These are phyloP conservation scores for Kryptopterus vitreolus DNA, from an alignment of 2,797 vertebrate species.

Conservation along the genomic window DNA sequence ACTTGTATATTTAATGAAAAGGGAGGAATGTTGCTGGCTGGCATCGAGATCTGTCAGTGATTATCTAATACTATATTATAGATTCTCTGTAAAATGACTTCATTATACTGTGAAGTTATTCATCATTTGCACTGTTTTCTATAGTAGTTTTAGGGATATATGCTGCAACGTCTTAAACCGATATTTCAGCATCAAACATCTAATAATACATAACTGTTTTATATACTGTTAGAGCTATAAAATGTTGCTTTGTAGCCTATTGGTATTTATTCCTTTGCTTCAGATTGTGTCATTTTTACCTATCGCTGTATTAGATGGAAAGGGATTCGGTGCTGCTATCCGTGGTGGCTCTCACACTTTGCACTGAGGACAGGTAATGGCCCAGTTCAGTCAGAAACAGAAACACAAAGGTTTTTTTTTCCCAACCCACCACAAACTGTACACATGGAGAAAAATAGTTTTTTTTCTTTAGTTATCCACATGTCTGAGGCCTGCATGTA, in stretches of 20 bases:
- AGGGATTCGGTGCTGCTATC: constrained; percentile 25
- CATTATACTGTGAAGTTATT: background rate
- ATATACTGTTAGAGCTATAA: background rate
- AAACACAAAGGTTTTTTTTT: constrained; percentile 40
- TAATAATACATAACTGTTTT: background rate
- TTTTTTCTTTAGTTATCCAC: constrained; percentile 13
- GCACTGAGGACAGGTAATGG: constrained; percentile 33
- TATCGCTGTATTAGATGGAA: constrained; percentile 45
- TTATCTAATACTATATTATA: background rate
- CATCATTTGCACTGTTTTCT: background rate
- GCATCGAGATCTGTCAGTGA: background rate
- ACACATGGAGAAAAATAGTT: background rate
- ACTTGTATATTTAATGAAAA: background rate
- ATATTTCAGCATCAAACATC: too few species aligned
- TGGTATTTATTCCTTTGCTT: constrained; percentile 15
- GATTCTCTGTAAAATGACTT: background rate
- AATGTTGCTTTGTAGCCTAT: background rate
- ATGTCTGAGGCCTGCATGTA: background rate
- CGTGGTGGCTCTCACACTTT: constrained; percentile 21
- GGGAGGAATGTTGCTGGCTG: background rate
- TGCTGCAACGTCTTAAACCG: background rate
- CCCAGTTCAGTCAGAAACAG: constrained; percentile 38
- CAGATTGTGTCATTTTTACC: background rate
- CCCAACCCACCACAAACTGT: background rate
- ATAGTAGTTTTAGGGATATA: too few species aligned